Evolutionary conservation across 2,797 vertebrate genomes (phyloP).

Genomic region (Lepidocolaptes lacrymiger): DNA sequence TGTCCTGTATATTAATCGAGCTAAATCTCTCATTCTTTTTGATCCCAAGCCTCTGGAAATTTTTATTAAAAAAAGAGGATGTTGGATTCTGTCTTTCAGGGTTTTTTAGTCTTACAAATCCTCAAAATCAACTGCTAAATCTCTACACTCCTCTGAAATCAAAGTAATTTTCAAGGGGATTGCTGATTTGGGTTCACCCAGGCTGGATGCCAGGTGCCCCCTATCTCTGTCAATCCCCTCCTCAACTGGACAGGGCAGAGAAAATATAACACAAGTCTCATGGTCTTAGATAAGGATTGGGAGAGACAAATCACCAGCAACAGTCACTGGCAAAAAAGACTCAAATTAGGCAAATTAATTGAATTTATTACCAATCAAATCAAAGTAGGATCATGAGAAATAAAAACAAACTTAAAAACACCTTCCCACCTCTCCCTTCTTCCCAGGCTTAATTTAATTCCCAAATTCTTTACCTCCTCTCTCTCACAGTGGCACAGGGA

Average conservation of each 20-base stretch:
- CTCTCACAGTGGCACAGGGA: background rate
- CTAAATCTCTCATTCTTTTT: background rate
- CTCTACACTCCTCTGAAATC: background rate
- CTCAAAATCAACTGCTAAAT: background rate
- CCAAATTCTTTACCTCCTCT: background rate
- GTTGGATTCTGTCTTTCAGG: background rate
- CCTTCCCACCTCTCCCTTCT: background rate
- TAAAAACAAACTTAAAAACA: background rate
- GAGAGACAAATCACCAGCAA: background rate
- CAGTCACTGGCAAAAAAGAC: background rate
- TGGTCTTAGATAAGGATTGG: background rate
- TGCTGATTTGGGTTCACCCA: background rate
- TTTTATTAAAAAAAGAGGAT: background rate
- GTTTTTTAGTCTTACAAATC: background rate
- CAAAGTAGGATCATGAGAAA: background rate
- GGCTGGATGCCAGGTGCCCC: background rate
- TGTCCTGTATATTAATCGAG: background rate
- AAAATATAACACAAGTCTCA: background rate
- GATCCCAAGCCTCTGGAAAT: background rate
- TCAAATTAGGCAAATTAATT: background rate
- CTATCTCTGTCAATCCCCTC: background rate
- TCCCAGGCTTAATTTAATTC: fast-evolving
- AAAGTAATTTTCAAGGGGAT: conserved; percentile 5
- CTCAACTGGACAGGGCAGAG: background rate
- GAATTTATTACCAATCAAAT: background rate